Percentiles rank a stretch among this genome's conserved stretches.
These are phyloP conservation scores for Drosophila malerkotliana DNA, from an alignment of 1,140 invertebrate species.

Conservation along the genomic window DNA sequence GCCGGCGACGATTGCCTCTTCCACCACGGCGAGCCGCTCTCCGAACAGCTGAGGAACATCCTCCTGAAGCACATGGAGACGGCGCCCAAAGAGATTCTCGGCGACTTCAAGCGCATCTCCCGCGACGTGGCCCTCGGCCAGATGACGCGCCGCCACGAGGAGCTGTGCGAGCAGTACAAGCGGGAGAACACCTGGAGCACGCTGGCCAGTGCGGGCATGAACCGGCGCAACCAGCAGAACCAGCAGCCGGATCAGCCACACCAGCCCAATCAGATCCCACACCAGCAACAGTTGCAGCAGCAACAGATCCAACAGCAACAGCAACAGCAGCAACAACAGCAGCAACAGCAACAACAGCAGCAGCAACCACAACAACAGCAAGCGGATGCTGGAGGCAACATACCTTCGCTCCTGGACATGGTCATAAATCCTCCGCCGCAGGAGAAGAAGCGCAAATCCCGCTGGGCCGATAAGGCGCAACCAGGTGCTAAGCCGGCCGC, in stretches of 20 bases:
- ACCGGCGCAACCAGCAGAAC: slow-evolving; percentile 47
- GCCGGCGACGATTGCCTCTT: slow-evolving; percentile 95
- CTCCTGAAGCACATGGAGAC: slow-evolving; percentile 94
- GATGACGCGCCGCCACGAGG: slow-evolving; percentile 89
- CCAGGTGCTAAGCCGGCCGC: slow-evolving; percentile 11
- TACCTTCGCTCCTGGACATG: slow-evolving; percentile 80
- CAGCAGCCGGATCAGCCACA: slow-evolving; percentile 32
- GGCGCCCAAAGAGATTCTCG: slow-evolving; percentile 94
- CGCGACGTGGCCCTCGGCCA: slow-evolving; percentile 90
- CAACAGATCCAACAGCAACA: slow-evolving; percentile 32
- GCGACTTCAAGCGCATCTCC: slow-evolving; percentile 92
- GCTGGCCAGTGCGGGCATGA: slow-evolving; percentile 40
- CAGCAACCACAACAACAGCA: slow-evolving; percentile 30
- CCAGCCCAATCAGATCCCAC: slow-evolving; percentile 26
- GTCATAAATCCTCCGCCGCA: slow-evolving; percentile 79
- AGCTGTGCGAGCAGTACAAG: slow-evolving; percentile 86
- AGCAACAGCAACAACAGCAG: slow-evolving; percentile 15
- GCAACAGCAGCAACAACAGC: slow-evolving; percentile 30
- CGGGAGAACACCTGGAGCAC: slow-evolving; percentile 60
- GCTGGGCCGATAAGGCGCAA: slow-evolving; percentile 85
- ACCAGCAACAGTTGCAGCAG: slow-evolving; percentile 17
- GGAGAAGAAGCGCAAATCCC: slow-evolving; percentile 86
- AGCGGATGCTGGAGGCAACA: slow-evolving; percentile 24
- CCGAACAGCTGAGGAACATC: slow-evolving; percentile 88
- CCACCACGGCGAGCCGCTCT: slow-evolving; percentile 93